Conservation (phyloP, 37 sponge, comb jelly and placozoan genomes). For the Chondrosia reniformis region DNA sequence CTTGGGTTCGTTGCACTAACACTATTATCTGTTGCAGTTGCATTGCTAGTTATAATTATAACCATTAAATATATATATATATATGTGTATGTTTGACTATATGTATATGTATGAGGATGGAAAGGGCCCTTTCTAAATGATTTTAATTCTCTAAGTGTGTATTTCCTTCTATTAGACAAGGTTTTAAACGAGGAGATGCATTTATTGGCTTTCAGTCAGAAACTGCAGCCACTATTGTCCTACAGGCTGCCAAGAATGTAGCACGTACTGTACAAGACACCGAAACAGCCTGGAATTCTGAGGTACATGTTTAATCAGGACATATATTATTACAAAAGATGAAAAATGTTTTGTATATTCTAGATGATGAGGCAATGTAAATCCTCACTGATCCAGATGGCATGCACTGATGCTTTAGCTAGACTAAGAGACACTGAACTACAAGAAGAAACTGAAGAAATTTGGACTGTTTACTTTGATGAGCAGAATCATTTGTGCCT, state of each 20-base stretch:
- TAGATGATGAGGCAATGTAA: neutral
- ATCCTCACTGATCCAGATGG: slow-evolving; percentile 5
- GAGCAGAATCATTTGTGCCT: slow-evolving; percentile 17
- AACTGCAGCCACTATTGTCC: slow-evolving; percentile 82
- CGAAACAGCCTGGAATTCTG: neutral
- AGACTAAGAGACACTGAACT: slow-evolving; percentile 8
- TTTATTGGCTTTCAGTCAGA: slow-evolving; percentile 92
- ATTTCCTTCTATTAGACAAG: too few relatives aligned
- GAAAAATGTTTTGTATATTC: neutral
- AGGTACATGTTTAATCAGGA: too few relatives aligned
- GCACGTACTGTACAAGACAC: neutral
- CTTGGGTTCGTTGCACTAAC: neutral
- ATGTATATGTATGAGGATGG: neutral
- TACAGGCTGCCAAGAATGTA: slow-evolving; percentile 53
- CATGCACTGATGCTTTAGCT: slow-evolving; percentile 36
- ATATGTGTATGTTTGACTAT: neutral
- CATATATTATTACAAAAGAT: too few relatives aligned
- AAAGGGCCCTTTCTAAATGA: too few relatives aligned
- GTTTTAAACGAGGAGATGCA: slow-evolving; percentile 63
- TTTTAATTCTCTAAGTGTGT: too few relatives aligned
- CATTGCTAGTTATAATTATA: too few relatives aligned
- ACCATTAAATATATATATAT: neutral
- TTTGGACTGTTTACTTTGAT: slow-evolving; percentile 30
- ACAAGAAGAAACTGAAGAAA: slow-evolving; percentile 9
- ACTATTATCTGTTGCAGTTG: too few relatives aligned